Evolutionary conservation across 2,113 vertebrate species (phyloP).

Genomic region (Australoheros scitulus): DNA sequence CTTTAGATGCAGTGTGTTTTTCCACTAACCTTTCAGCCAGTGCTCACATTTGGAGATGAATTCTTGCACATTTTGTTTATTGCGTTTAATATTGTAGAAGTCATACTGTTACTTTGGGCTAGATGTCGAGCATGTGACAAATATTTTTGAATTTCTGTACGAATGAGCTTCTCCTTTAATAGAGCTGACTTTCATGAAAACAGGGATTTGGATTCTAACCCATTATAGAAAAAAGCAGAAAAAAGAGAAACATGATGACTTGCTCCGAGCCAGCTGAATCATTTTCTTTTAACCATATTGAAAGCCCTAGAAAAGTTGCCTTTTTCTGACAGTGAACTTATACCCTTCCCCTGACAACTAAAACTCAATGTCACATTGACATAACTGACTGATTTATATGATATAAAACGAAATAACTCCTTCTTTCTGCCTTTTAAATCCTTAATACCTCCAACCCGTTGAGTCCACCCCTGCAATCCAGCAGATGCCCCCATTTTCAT

Average conservation of each 20-base stretch:
- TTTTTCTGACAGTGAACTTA: not conserved
- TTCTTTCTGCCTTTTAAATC: not conserved
- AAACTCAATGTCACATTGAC: not conserved
- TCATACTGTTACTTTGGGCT: not conserved
- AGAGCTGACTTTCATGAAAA: not conserved
- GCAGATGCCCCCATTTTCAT: conserved; percentile 11
- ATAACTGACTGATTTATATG: not conserved
- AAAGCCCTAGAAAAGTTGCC: conserved; percentile 22
- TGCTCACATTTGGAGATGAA: conserved; percentile 15
- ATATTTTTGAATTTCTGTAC: not conserved
- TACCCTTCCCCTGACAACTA: not conserved
- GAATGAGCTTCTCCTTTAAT: not conserved
- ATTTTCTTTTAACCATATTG: not conserved
- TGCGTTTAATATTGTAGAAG: conserved; percentile 27
- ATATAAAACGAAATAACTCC: not conserved
- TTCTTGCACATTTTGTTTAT: conserved; percentile 11
- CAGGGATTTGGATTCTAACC: not conserved
- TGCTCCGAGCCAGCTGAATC: not conserved
- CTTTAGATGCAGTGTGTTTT: conserved; percentile 31
- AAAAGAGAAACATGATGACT: not conserved
- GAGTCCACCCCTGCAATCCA: not conserved
- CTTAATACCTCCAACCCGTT: not conserved
- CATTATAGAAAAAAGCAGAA: not conserved
- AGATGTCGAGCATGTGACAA: not conserved
- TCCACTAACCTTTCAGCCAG: conserved; percentile 3